A percentile compares a stretch with the other conserved stretches of the same genome.
Evolutionary conservation across 2,797 vertebrate genomes (phyloP).

Genomic region (Aeoliscus strigatus): DNA sequence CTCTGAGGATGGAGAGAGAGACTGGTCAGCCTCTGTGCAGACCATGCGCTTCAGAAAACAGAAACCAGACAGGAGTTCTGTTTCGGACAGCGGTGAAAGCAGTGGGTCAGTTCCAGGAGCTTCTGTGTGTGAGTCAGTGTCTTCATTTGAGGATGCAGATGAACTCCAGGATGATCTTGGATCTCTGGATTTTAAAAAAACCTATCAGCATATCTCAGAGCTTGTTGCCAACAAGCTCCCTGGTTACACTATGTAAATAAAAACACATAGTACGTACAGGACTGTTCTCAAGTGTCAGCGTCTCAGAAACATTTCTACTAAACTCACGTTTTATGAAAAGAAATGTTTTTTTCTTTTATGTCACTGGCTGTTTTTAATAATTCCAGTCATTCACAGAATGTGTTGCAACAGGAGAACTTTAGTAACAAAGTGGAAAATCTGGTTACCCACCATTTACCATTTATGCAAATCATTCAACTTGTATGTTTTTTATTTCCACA

Average conservation of each 20-base stretch:
- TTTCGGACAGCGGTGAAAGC: slow-evolving; percentile 33
- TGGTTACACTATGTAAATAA: slow-evolving; percentile 85
- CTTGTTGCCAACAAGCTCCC: slow-evolving; percentile 83
- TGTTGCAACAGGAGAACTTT: neutral
- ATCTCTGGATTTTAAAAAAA: slow-evolving; percentile 67
- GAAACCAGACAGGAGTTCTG: slow-evolving; percentile 16
- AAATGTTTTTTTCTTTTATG: slow-evolving; percentile 20
- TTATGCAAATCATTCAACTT: slow-evolving; percentile 27
- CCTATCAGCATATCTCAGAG: slow-evolving; percentile 83
- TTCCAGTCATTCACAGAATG: slow-evolving; percentile 7
- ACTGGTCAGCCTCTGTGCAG: slow-evolving; percentile 17
- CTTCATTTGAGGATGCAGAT: slow-evolving; percentile 57
- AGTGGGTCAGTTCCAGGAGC: slow-evolving; percentile 41
- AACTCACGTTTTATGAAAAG: slow-evolving; percentile 10
- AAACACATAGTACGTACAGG: too few relatives aligned
- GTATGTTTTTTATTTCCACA: slow-evolving; percentile 6
- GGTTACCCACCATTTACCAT: neutral
- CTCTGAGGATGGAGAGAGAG: slow-evolving; percentile 43
- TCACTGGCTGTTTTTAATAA: neutral
- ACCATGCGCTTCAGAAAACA: slow-evolving; percentile 27
- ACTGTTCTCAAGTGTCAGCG: neutral
- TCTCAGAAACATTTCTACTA: too few relatives aligned
- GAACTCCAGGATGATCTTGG: slow-evolving; percentile 67
- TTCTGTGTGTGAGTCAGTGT: slow-evolving; percentile 60
- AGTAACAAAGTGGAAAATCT: slow-evolving; percentile 10